Base-by-base conservation (phyloP, 1,140 invertebrate species). In the Holotrichia oblita region DNA sequence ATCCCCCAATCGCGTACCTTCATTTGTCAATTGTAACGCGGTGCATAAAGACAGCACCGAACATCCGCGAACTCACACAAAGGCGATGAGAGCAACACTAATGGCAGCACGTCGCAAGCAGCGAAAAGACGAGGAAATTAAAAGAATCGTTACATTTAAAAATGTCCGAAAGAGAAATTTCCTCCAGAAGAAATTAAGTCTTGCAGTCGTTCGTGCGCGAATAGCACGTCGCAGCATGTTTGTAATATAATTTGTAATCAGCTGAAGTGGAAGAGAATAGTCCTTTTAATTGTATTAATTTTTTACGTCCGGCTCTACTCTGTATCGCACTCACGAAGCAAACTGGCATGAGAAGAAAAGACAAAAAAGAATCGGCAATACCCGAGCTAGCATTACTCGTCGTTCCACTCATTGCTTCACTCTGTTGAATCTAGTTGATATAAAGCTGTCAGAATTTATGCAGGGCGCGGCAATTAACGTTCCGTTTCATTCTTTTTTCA, bases 261-360 rank as follows among this genome's bases (percentile, higher is more conserved):
- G 61, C 61, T 34, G 61, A 34, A 69, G 61, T 69, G 61, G 61
- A 69, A 69, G 22, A 24, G 61, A 69, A 69, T 27, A 69, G 61
- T 69, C 22, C 61, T 69, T 27, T 69, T 69, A 69, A 69, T 69
- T 69, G 61, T 69, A 34, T 69, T 34, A 69, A 69, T 69, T 69
- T 69, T 69, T 69, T 69, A 69, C 27, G 22, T 22, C 6, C 48
- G 17, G 0, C 17, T 17, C 22, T 17, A 14, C 12, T 12, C 61
- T 27, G 22, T 69, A 69, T 55, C 48, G 48, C 48, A 7, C 14
- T 55, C 2, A 7, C n/a, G 14, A n/a, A n/a, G 14, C 14, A 55
- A 55, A 55, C 3, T n/a, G 48, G 14, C n/a, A 17, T 7, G 22
- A 14, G 20, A 9, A 27, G 12, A 9, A 34, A 27, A 69, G 24